These are phyloP conservation scores for Odontomachus brunneus DNA, from an alignment of 1,140 invertebrate genomes.

Conservation along the genomic window DNA sequence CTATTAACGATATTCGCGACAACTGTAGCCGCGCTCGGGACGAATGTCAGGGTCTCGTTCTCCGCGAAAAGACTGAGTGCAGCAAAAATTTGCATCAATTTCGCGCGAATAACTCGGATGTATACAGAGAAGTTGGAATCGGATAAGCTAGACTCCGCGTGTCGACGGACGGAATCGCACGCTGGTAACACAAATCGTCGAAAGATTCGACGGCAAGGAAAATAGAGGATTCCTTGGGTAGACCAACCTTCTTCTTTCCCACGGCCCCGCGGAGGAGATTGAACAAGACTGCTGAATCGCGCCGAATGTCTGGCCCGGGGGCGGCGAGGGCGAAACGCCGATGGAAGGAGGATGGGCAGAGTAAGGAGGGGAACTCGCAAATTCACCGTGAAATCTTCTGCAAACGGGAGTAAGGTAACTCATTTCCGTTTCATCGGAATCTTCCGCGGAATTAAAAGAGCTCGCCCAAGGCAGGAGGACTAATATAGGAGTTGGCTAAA, in stretches of 20 bases:
- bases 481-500: not conserved
- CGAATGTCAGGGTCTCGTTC: not conserved
- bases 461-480: constrained; percentile 13
- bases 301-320: constrained; percentile 48
- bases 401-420: constrained; percentile 77
- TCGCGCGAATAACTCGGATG: constrained; percentile 32
- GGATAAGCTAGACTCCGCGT: constrained; percentile 32
- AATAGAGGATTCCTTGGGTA: constrained; percentile 37
- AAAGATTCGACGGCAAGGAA: constrained; percentile 44
- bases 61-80: not conserved
- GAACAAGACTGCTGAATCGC: constrained; percentile 64
- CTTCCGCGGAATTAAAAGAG: constrained; percentile 71
- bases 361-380: constrained; percentile 61
- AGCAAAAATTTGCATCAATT: constrained; percentile 46
- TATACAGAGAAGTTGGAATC: constrained; percentile 10
- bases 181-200: constrained; percentile 46
- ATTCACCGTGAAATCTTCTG: constrained; percentile 78
- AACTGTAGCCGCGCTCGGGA: too few relatives aligned
- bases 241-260: constrained; percentile 23
- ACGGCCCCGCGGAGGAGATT: constrained; percentile 39
- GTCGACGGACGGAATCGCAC: constrained; percentile 33
- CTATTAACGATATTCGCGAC: too few relatives aligned
- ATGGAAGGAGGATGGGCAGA: too few relatives aligned
- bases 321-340: not conserved
- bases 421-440: constrained; percentile 77